Evolutionary conservation across 2,888 invertebrate species (phyloP), one percentile per base, ranked within the genome.

Genomic region (Cephus runcator): DNA sequence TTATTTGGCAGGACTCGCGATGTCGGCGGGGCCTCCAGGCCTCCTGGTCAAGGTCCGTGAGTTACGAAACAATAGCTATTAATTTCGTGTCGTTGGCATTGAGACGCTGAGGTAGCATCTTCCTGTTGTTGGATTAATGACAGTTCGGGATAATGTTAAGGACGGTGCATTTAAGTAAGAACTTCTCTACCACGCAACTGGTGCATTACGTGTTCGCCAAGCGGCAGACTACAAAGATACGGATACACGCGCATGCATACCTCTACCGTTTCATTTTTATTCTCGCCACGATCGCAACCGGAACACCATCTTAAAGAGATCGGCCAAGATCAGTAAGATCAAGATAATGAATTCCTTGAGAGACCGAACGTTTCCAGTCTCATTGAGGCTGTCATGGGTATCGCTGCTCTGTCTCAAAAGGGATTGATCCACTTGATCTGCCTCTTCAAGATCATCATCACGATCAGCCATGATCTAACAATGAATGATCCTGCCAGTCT

Each of bases 31-130:
- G 33, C 33, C 33, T 33, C 33, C 33, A 4, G 71, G 34, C 34
- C 71, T 31, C 33, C 71, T 31, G 71, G 71, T 71, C 71, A 71
- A 71, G 71, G 71, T 71, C 71, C 34, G 6, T 0, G 71, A 71
- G 23, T 71, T 71, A 34, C 71, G 34, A 71, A 71, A 71, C 71
- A 71, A 71, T 71, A 34, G 33, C 71, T 30, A 34, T 34, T 71
- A 71, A 71, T 71, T 71, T 71, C 31, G 71, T 71, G 15, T 71
- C 71, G 31, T 34, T 34, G 71, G 71, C 71, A 31, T 71, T 34
- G 71, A 71, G 71, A 34, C 71, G 71, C 31, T 71, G 33, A 31
- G 71, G 71, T 71, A 31, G 71, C 71, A 34, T 71, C 71, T 71
- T 71, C 71, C 71, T 34, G 56, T 56, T 56, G 56, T 56, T 56